phyloP scores from a whole-genome alignment of 2,888 invertebrate genomes.

The Polylopha cassiicola region DNA sequence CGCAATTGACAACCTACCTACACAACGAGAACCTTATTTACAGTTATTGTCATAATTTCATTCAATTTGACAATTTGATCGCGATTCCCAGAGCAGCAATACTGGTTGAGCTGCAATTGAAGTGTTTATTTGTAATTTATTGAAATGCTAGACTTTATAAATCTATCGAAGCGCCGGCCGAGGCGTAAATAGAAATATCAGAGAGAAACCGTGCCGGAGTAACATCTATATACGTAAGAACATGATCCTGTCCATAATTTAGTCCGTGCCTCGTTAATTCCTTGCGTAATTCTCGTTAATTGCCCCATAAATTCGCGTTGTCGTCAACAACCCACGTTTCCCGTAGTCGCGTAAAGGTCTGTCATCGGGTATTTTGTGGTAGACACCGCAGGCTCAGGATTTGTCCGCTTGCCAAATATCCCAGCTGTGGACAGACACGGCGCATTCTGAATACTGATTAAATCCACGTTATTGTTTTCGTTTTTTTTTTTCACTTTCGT shows the following conservation, averaged over 20 bases:
- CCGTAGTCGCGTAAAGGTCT: slow-evolving; percentile 35
- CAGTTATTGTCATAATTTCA: slow-evolving; percentile 42
- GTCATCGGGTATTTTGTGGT: slow-evolving; percentile 37
- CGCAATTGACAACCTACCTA: slow-evolving; percentile 50
- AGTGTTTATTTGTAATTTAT: slow-evolving; percentile 36
- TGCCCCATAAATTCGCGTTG: slow-evolving; percentile 42
- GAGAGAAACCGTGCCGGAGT: slow-evolving; percentile 38
- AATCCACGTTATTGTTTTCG: slow-evolving; percentile 65
- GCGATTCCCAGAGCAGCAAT: slow-evolving; percentile 35
- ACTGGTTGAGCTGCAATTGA: slow-evolving; percentile 39
- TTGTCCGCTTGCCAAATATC: slow-evolving; percentile 69
- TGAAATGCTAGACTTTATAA: slow-evolving; percentile 41
- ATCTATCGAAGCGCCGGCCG: slow-evolving; percentile 33
- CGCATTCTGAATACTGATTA: slow-evolving; percentile 69
- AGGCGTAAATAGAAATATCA: slow-evolving; percentile 45
- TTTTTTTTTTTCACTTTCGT: slow-evolving; percentile 67
- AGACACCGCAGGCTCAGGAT: slow-evolving; percentile 36
- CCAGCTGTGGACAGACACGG: slow-evolving; percentile 61
- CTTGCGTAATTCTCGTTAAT: slow-evolving; percentile 57
- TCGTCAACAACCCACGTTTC: slow-evolving; percentile 44
- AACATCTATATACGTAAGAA: slow-evolving; percentile 12
- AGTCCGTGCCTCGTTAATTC: slow-evolving; percentile 32
- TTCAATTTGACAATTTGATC: slow-evolving; percentile 45
- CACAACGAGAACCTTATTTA: slow-evolving; percentile 45
- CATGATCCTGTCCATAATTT: slow-evolving; percentile 19